Percentiles rank a stretch among this genome's conserved stretches.
These are phyloP conservation scores for Geotrypetes seraphini DNA, from an alignment of 2,797 vertebrate species.

Conservation along the genomic window DNA sequence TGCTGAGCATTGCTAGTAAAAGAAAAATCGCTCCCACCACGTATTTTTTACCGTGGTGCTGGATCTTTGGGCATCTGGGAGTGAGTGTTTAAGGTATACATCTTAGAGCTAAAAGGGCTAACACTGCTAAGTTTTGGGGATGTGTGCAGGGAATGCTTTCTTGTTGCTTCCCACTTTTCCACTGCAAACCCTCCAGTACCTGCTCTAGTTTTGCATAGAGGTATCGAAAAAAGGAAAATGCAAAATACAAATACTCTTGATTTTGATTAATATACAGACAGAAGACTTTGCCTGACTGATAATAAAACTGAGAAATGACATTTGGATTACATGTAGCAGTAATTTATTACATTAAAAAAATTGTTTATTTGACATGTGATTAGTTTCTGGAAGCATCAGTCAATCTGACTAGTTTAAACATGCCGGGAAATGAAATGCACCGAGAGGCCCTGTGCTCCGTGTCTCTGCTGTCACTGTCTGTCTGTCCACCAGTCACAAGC, in stretches of 20 bases:
- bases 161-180: background rate
- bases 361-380: conserved; percentile 78
- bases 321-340: conserved; percentile 72
- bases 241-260: conserved; percentile 48
- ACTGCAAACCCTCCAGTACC: background rate
- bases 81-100: no score
- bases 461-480: conserved; percentile 33
- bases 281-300: conserved; percentile 72
- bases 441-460: conserved; percentile 43
- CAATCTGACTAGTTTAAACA: conserved; percentile 72
- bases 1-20: no score
- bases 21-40: no score
- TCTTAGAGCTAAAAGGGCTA: no score
- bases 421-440: conserved; percentile 59
- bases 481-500: no score
- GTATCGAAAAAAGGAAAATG: no score
- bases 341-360: conserved; percentile 81
- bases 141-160: no score
- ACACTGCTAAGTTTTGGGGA: no score
- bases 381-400: conserved; percentile 73
- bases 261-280: conserved; percentile 76
- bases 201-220: conserved; percentile 48
- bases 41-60: no score
- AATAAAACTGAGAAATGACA: conserved; percentile 82
- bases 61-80: no score